These are phyloP conservation scores for Euura lappo DNA, from an alignment of 1,140 invertebrate genomes.

Conservation along the genomic window DNA sequence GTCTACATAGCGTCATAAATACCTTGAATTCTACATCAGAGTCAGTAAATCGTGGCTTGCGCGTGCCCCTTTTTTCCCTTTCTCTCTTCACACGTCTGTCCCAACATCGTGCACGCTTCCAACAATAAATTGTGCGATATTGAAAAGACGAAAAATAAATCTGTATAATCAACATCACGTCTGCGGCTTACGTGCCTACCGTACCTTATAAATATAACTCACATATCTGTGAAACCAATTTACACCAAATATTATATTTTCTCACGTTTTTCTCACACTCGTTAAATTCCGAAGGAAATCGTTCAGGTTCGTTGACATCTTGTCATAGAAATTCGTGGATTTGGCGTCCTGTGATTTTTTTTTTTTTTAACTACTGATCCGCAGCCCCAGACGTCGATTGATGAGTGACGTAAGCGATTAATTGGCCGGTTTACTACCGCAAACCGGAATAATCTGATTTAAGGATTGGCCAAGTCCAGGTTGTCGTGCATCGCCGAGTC, in stretches of 20 bases:
- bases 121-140: neutral
- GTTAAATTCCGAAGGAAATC: neutral
- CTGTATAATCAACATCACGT: no score
- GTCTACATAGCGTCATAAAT: no score
- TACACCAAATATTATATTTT: neutral
- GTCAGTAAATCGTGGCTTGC: neutral
- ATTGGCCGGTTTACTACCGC: neutral
- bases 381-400: neutral
- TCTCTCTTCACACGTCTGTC: neutral
- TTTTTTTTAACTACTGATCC: no score
- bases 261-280: neutral
- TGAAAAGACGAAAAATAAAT: neutral
- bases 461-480: no score
- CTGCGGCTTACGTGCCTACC: neutral
- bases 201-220: neutral
- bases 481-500: no score
- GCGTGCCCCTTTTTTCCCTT: neutral
- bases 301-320: neutral
- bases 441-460: conserved; percentile 7
- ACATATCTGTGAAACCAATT: neutral
- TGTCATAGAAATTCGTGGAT: no score
- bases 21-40: neutral
- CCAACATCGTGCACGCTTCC: neutral
- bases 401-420: neutral
- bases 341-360: no score